Conservation (phyloP, 2,888 invertebrate species). For the Schizotus pectinicornis region DNA sequence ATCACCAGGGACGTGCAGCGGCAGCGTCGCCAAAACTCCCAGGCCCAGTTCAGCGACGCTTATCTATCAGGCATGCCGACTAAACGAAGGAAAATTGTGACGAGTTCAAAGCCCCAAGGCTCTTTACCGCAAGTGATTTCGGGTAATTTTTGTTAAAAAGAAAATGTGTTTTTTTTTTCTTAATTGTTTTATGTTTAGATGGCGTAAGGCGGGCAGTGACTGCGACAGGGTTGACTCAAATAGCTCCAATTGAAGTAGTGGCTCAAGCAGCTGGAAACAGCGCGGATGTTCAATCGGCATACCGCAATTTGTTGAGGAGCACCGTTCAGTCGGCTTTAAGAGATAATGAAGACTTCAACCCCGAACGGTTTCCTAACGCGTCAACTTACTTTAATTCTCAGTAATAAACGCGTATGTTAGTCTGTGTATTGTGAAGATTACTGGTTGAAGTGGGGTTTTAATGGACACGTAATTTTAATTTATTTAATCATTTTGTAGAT, state of each 20-base stretch:
- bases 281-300: constrained; percentile 61
- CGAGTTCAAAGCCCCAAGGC: constrained; percentile 54
- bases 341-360: constrained; percentile 59
- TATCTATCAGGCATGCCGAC: constrained; percentile 90
- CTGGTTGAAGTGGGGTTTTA: constrained; percentile 18
- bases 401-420: constrained; percentile 30
- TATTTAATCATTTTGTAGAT: no score
- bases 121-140: constrained; percentile 56
- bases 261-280: constrained; percentile 61
- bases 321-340: constrained; percentile 59
- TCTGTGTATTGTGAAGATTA: not conserved
- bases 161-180: constrained; percentile 8
- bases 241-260: constrained; percentile 58
- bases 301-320: constrained; percentile 60
- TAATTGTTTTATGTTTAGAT: constrained; percentile 34
- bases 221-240: constrained; percentile 60
- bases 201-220: constrained; percentile 60
- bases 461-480: not conserved
- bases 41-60: constrained; percentile 81
- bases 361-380: constrained; percentile 57
- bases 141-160: constrained; percentile 41
- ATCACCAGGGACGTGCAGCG: constrained; percentile 79
- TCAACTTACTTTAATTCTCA: constrained; percentile 53
- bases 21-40: constrained; percentile 68
- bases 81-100: constrained; percentile 80